Conservation (phyloP, 2,113 vertebrate species). For the Drymodes brunneopygia region DNA sequence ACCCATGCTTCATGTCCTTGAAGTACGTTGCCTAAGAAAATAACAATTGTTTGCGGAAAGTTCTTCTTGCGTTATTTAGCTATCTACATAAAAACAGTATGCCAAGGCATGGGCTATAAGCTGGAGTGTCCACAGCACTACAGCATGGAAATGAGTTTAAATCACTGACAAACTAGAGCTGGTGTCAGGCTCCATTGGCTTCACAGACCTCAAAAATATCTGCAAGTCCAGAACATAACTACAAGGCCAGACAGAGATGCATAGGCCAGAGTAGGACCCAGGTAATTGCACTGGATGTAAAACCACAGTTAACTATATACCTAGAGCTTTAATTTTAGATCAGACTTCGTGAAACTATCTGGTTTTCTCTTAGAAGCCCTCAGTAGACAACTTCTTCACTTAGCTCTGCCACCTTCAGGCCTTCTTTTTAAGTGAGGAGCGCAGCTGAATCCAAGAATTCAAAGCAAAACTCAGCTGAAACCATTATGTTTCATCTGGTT, state of each 20-base stretch:
- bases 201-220: neutral
- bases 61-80: neutral
- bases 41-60: neutral
- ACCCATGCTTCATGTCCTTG: neutral
- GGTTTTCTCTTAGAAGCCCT: neutral
- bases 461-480: conserved; percentile 41
- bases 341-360: neutral
- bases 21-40: neutral
- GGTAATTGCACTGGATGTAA: neutral
- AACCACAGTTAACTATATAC: neutral
- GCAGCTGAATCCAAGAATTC: neutral
- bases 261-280: neutral
- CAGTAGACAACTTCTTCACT: neutral
- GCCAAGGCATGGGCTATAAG: neutral
- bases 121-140: neutral
- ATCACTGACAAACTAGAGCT: neutral
- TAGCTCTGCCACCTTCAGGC: neutral
- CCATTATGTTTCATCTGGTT: conserved; percentile 48
- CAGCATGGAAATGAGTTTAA: neutral
- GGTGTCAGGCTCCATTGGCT: neutral
- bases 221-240: neutral
- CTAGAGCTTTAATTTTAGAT: neutral
- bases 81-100: neutral
- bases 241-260: neutral
- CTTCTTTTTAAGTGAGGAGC: neutral